Percentiles rank a stretch among this genome's conserved stretches.
phyloP scores from a whole-genome alignment of 2,888 invertebrate species.

The Mythimna ferrago region DNA sequence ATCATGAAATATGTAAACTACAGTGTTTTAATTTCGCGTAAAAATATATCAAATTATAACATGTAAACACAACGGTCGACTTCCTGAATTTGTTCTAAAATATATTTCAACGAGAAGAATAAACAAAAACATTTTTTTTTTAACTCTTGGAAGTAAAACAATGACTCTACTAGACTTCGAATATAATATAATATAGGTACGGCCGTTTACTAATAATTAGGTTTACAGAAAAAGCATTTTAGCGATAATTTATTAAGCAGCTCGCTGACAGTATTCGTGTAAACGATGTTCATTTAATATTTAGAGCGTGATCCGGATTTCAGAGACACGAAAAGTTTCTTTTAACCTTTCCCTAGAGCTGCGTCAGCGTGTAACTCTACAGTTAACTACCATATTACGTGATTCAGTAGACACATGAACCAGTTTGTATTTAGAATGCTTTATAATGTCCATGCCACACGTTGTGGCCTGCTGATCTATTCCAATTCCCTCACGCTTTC shows the following conservation, averaged over 20 bases:
- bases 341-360: slow-evolving; percentile 23
- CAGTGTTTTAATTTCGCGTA: slow-evolving; percentile 24
- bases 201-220: background rate
- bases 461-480: slow-evolving; percentile 55
- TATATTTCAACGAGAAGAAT: slow-evolving; percentile 15
- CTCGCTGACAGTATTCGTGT: slow-evolving; percentile 5
- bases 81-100: slow-evolving; percentile 22
- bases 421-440: slow-evolving; percentile 37
- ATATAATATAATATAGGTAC: slow-evolving; percentile 15
- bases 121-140: slow-evolving; percentile 32
- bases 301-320: slow-evolving; percentile 32
- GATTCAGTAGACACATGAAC: slow-evolving; percentile 49
- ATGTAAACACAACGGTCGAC: slow-evolving; percentile 30
- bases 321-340: slow-evolving; percentile 30
- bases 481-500: slow-evolving; percentile 49
- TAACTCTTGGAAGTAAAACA: slow-evolving; percentile 28
- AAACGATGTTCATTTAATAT: slow-evolving; percentile 23
- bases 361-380: slow-evolving; percentile 26
- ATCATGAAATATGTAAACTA: slow-evolving; percentile 38
- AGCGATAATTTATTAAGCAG: slow-evolving; percentile 11
- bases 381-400: slow-evolving; percentile 38
- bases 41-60: slow-evolving; percentile 22
- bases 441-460: slow-evolving; percentile 44
- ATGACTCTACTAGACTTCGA: slow-evolving; percentile 8
- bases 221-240: slow-evolving; percentile 6